Base-by-base conservation (phyloP, 1,140 invertebrate genomes). In the Drosophila serrata region DNA sequence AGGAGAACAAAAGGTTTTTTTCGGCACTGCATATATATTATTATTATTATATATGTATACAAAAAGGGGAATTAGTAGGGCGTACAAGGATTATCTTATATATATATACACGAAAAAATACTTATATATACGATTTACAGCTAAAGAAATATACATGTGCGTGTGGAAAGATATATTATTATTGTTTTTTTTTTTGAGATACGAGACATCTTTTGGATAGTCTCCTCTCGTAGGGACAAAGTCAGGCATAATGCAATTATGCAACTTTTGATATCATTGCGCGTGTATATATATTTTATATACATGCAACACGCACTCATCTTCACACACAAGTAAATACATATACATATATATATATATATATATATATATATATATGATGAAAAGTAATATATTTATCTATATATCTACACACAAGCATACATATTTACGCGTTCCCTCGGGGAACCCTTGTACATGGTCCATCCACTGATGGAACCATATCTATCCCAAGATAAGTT, bases 91-190 rank as follows among this genome's bases (percentile, higher is more conserved):
- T 70, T 56, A 79, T 72, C 51, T 61, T 42, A 35, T 58, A 70
- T 53, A 31, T 53, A 35, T 72, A 70, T 49, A 73, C 27, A 70
- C 40, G 39, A 59, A 42, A 63, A 46, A 42, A 80, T 79, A 74
- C 43, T 74, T 74, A 79, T 79, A 79, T 79, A 79, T 79, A 76
- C 78, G 79, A 81, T 81, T 76, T 76, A 77, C 58, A 80, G 59
- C 51, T 57, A 59, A 31, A 61, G 11, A 74, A 73, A 60, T 61
- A 61, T 73, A 73, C 37, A 59, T 72, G 53, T 49, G 55, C 43
- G 53, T 67, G 49, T 45, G 49, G 35, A 42, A 24, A 22, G 24
- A 40, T 65, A 62, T n/a, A n/a, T n/a, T 69, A 8, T 31, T 31
- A 11, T 11, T 33, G 9, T 33, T 0, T 42, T 15, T 37, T 35